A percentile compares a stretch with the other conserved stretches of the same genome.
phyloP scores from a whole-genome alignment of 2,888 invertebrate genomes.

The Drosophila colorata region DNA sequence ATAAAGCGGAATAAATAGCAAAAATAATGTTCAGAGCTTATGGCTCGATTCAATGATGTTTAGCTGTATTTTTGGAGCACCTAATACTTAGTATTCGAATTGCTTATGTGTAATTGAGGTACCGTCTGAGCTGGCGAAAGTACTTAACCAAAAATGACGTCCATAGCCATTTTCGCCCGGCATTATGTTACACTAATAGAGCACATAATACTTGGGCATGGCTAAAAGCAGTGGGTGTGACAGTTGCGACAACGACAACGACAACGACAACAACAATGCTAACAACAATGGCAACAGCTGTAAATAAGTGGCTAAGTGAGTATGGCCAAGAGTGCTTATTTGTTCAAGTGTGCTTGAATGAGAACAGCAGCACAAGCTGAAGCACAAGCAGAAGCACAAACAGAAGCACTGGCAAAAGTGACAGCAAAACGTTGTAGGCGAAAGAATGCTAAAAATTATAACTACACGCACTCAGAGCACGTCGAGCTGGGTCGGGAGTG shows the following conservation, averaged over 20 bases:
- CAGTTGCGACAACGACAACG: slow-evolving; percentile 34
- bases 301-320: slow-evolving; percentile 67
- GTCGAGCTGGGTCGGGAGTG: too few relatives aligned
- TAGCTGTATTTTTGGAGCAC: background rate
- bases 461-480: slow-evolving; percentile 21
- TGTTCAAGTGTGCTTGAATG: slow-evolving; percentile 69
- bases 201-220: slow-evolving; percentile 31
- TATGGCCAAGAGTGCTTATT: slow-evolving; percentile 68
- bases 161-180: slow-evolving; percentile 38
- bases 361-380: slow-evolving; percentile 38
- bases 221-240: slow-evolving; percentile 45
- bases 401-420: slow-evolving; percentile 29
- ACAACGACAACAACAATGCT: slow-evolving; percentile 37
- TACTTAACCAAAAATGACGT: slow-evolving; percentile 33
- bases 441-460: slow-evolving; percentile 46
- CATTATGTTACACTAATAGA: slow-evolving; percentile 60
- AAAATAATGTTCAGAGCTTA: background rate
- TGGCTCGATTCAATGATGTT: slow-evolving; percentile 9
- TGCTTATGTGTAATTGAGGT: slow-evolving; percentile 22
- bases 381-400: background rate
- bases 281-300: slow-evolving; percentile 62
- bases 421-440: slow-evolving; percentile 53
- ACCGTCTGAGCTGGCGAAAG: slow-evolving; percentile 26
- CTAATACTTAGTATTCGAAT: background rate
- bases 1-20: background rate